phyloP scores from a whole-genome alignment of 2,113 vertebrate genomes.

The Acrocephalus kingi region DNA sequence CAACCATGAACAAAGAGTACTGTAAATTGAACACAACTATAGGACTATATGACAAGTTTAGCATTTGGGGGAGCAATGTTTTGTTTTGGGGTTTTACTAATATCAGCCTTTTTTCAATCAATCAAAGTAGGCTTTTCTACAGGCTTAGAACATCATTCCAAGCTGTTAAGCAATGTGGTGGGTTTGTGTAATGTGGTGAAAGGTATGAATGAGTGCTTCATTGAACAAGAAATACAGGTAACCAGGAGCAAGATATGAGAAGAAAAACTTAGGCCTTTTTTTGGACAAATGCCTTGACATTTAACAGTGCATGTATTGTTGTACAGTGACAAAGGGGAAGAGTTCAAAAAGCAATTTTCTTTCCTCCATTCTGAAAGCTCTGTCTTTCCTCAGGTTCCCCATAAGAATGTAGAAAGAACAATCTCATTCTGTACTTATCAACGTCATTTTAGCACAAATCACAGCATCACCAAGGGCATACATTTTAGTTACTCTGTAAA shows the following conservation, averaged over 20 bases:
- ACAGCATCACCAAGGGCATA: not conserved
- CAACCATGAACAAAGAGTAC: not conserved
- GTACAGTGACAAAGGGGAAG: not conserved
- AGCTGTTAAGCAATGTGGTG: not conserved
- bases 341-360: not conserved
- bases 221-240: not conserved
- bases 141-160: not conserved
- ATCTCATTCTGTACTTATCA: not conserved
- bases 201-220: not conserved
- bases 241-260: not conserved
- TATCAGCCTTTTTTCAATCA: not conserved
- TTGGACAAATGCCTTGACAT: not conserved
- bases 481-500: not conserved
- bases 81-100: not conserved
- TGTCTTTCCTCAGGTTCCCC: not conserved
- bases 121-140: not conserved
- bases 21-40: not conserved
- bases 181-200: not conserved
- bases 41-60: not conserved
- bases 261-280: not conserved
- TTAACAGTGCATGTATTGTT: not conserved
- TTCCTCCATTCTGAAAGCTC: not conserved
- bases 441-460: not conserved
- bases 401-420: not conserved
- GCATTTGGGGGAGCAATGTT: fast-evolving